Evolutionary conservation across 2,797 vertebrate genomes (phyloP), one percentile per base, ranked within the genome.

Genomic region (Myripristis jacobus): DNA sequence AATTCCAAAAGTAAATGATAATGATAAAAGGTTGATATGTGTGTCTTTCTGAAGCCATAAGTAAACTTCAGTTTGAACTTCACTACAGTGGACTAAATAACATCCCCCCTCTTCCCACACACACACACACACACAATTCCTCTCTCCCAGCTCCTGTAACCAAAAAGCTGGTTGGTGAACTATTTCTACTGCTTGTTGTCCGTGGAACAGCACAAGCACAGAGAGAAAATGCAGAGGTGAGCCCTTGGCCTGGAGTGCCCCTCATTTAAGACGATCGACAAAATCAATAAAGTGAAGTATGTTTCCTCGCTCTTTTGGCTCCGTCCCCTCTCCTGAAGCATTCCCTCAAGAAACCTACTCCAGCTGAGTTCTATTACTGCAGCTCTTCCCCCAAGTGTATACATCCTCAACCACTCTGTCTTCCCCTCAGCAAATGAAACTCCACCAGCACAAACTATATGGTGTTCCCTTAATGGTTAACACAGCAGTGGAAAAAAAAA

Each of bases 241-340:
- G 92, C 91, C 90, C 90, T 92, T 92, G 92, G 89, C 92, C 89
- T 89, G 81, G 82, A 92, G 89, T 92, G 90, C 88, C 92, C 92
- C 93, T 94, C 92, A 94, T 95, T 94, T 94, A 94, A 93, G 92
- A 86, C 91, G 77, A 93, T 93, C 91, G 90, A 94, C 92, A 93
- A 93, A 94, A 94, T 94, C 94, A 94, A 95, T 94, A 92, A 91
- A 89, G 92, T 92, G 91, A 94, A 94, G 91, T 91, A 94, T 94
- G 92, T 91, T 93, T 91, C 88, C 79, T 85, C 57, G 72, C 87
- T 93, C 87, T 86, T 89, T 92, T 89, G 88, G 91, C 92, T 90
- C 73, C 44, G 71, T 85, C 92, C 88, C 90, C 64, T 73, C 77
- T 90, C 87, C 91, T 60, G 65, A 69, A 88, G 90, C 88, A 52